Evolutionary conservation across 2,113 vertebrate species (phyloP), one percentile per base, ranked within the genome.

Genomic region (Dicerorhinus sumatrensis): DNA sequence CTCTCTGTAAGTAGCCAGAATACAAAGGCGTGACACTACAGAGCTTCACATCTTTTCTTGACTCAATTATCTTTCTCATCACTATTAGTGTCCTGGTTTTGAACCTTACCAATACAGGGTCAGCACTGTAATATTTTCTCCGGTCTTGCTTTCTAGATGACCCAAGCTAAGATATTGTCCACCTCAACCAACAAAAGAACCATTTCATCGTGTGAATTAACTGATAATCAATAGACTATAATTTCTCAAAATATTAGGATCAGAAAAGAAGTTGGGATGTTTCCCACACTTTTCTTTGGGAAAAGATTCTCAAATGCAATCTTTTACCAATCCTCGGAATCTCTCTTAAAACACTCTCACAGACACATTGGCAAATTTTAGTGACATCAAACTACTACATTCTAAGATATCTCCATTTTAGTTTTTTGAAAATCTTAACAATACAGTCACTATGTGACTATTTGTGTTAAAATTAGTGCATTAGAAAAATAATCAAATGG

Each of bases 211-310:
- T 33, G n/a, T 73, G 62, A 83, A 67, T 89, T 79, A 86, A 51
- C 9, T 36, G 10, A 54, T 17, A 42, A 9, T 21, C 31, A 72
- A 75, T 31, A 69, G 12, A 51, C 20, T 83, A 33, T 4, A 70
- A 27, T 39, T 75, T 89, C 79, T 80, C 51, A 79, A 96, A 89
- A 63, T 83, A 65, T 7, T 72, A 75, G 3, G 29, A 36, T 54
- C 25, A 31, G 56, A 27, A 83, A 58, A 73, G 2, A 13, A 77
- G 21, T 93, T 63, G 46, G 23, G 20, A 23, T 82, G 3, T 39
- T 89, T 90, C 33, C 58, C 36, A n/a, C 75, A 83, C 7, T 29
- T n/a, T 65, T 75, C 46, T 42, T 73, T 58, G 69, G 80, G 36
- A 83, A 82, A 82, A 76, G 31, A 83, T 23, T 65, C 60, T 31